Evolutionary conservation across 2,797 vertebrate species (phyloP).

Genomic region (Fistularia commersonii): DNA sequence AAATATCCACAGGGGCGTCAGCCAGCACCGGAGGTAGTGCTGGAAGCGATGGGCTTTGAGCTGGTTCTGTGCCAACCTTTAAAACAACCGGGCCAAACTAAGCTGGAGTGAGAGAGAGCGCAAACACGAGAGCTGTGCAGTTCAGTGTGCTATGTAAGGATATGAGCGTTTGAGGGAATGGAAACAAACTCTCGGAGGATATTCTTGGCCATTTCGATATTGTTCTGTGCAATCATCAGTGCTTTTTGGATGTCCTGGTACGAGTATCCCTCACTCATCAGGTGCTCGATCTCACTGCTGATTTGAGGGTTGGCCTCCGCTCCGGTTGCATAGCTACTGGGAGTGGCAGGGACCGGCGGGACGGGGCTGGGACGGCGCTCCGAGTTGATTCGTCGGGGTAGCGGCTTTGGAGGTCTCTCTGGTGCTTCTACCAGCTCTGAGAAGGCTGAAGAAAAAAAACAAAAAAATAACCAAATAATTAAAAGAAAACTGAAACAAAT

Average conservation of each 20-base stretch:
- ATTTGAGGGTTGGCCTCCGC: conserved; percentile 77
- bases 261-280: conserved; percentile 97
- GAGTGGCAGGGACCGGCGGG: conserved; percentile 33
- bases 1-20: conserved; percentile 50
- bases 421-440: conserved; percentile 84
- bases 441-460: conserved; percentile 62
- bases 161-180: conserved; percentile 86
- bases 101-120: conserved; percentile 49
- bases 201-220: conserved; percentile 98
- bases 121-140: conserved; percentile 1
- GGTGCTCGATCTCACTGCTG: conserved; percentile 91
- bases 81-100: conserved; percentile 47
- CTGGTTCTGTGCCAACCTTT: conserved; percentile 33
- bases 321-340: conserved; percentile 27
- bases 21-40: conserved; percentile 47
- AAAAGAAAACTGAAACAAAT: too few species aligned
- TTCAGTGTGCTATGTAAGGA: conserved; percentile 86
- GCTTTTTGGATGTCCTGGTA: conserved; percentile 99
- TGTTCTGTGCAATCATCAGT: conserved; percentile 97
- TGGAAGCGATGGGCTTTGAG: conserved; percentile 44
- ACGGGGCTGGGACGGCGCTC: conserved; percentile 82
- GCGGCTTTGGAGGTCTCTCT: conserved; percentile 92
- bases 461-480: neutral
- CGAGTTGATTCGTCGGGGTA: conserved; percentile 91
- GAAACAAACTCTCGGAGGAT: conserved; percentile 97